Evolutionary conservation across 2,113 vertebrate species (phyloP).

Genomic region (Numenius arquata): DNA sequence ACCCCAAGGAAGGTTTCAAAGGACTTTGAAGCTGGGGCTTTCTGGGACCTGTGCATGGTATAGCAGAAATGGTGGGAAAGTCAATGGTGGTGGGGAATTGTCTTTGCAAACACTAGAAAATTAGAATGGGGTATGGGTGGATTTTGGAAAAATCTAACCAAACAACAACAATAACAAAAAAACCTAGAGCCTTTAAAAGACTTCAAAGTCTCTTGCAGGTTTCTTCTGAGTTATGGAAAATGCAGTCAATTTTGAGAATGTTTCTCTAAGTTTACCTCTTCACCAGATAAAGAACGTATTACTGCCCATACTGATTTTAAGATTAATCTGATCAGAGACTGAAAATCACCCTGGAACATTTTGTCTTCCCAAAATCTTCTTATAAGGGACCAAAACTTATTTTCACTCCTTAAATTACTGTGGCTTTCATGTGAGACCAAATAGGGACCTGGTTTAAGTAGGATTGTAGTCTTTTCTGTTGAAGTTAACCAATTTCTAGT

Average conservation of each 20-base stretch:
- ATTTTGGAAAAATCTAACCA: neutral
- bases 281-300: neutral
- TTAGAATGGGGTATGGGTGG: accelerated
- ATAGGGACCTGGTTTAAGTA: neutral
- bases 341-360: neutral
- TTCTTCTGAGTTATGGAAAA: neutral
- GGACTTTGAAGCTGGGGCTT: neutral
- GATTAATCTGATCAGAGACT: neutral
- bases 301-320: neutral
- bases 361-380: neutral
- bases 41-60: neutral
- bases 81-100: neutral
- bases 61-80: neutral
- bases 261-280: neutral
- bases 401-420: neutral
- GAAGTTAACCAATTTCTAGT: neutral
- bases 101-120: neutral
- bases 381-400: neutral
- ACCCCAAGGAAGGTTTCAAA: neutral
- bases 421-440: neutral
- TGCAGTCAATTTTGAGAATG: neutral
- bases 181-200: neutral
- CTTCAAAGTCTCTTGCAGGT: neutral
- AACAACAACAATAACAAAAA: neutral
- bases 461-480: neutral